Base-by-base conservation (phyloP, 1,140 invertebrate species). In the Sitodiplosis mosellana region DNA sequence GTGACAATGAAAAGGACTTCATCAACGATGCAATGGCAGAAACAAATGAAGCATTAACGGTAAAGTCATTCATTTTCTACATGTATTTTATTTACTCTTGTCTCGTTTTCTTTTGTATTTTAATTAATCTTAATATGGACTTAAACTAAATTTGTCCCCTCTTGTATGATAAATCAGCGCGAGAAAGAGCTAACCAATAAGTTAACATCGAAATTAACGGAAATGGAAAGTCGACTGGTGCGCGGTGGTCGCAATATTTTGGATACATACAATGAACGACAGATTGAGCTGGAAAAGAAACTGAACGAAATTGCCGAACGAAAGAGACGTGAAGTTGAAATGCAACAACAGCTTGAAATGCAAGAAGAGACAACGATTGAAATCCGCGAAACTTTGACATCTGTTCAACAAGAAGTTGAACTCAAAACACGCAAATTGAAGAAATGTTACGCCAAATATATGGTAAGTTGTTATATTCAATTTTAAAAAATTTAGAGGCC, bases 371-470 rank as follows among this genome's bases (percentile, higher is more conserved):
- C 80, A 6, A 87, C 87, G 2, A 70, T 80, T 47, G 87, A 86
- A 60, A 77, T 93, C 33, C 76, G 80, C 37, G 82, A 86, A 60
- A 89, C 85, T 0, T 93, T 87, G 59, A 73, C 81, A 11, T 87
- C 79, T 47, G 65, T 94, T 18, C 86, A 92, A 60, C 87, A 92
- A 63, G 88, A 93, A 66, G 86, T 93, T 2, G 90, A 94, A 62
- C 73, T 83, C 19, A 94, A 93, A 65, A 86, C 85, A n/a, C 83
- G 82, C 55, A 87, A 91, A 70, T 67, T 85, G 21, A 84, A 83
- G 54, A 82, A 85, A 61, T 61, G 62, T 49, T 64, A 64, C 43
- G 59, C 60, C 33, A 64, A 64, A 46, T 64, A 63, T 38, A 49
- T 64, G 47, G 61, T 47, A 38, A 37, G 36, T 41, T 7, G 15